These are phyloP conservation scores for Belgica antarctica DNA, from an alignment of 2,888 invertebrate genomes.

Conservation along the genomic window DNA sequence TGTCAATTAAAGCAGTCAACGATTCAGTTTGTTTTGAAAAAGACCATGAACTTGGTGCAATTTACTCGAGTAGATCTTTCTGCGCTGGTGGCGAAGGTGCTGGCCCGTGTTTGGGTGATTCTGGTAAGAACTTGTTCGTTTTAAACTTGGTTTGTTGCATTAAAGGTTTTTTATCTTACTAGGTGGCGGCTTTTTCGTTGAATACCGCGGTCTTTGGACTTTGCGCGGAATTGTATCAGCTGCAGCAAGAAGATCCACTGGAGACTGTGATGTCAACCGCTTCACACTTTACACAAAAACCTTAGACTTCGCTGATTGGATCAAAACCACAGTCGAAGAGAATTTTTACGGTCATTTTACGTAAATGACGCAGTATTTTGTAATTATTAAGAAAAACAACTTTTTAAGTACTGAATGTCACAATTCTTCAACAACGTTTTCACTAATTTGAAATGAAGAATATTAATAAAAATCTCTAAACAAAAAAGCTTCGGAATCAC, in stretches of 20 bases:
- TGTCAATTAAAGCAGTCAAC: neutral
- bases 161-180: no score
- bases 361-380: no score
- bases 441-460: no score
- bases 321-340: no score
- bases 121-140: no score
- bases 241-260: neutral
- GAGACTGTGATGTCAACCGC: neutral
- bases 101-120: neutral
- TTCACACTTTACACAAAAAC: neutral
- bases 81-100: neutral
- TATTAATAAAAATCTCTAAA: no score
- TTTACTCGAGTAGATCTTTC: neutral
- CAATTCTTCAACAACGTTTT: no score
- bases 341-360: no score
- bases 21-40: neutral
- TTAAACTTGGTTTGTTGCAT: no score
- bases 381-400: no score
- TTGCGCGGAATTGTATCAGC: slow-evolving; percentile 24
- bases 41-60: neutral
- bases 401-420: no score
- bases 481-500: no score
- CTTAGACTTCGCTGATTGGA: neutral
- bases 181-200: neutral
- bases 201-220: neutral